These are phyloP conservation scores for Serrognathus titanus DNA, from an alignment of 2,888 invertebrate genomes.

Conservation along the genomic window DNA sequence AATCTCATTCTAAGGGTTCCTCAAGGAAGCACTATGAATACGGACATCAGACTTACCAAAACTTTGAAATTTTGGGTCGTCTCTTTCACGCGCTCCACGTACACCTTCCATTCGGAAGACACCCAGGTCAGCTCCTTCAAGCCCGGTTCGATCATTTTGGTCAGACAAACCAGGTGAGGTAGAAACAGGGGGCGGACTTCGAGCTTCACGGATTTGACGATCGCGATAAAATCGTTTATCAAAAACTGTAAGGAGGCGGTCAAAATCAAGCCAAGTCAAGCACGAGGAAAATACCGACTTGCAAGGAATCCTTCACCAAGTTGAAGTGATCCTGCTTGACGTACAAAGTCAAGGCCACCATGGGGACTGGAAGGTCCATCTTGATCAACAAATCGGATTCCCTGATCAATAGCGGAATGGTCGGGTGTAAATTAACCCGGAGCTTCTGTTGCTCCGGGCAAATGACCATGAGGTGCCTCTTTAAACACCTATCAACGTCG, in stretches of 20 bases:
- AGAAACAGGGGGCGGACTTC: slow-evolving; percentile 89
- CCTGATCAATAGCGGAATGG: slow-evolving; percentile 71
- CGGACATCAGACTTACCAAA: slow-evolving; percentile 55
- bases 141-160: slow-evolving; percentile 79
- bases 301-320: slow-evolving; percentile 70
- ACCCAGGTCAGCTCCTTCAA: slow-evolving; percentile 83
- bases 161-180: slow-evolving; percentile 81
- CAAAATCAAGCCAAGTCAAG: not conserved
- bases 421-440: slow-evolving; percentile 73
- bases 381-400: slow-evolving; percentile 85
- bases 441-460: slow-evolving; percentile 62
- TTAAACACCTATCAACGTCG: slow-evolving; percentile 63
- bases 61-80: slow-evolving; percentile 79
- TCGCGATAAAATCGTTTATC: slow-evolving; percentile 70
- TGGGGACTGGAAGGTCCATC: slow-evolving; percentile 75
- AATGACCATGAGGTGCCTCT: slow-evolving; percentile 60
- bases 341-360: slow-evolving; percentile 75
- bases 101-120: slow-evolving; percentile 74
- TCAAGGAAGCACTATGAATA: too few relatives aligned
- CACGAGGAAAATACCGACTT: slow-evolving; percentile 49
- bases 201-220: slow-evolving; percentile 72
- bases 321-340: slow-evolving; percentile 75
- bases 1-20: too few relatives aligned
- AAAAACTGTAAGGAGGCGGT: slow-evolving; percentile 57
- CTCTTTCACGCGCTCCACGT: slow-evolving; percentile 70